A percentile compares a stretch with the other conserved stretches of the same genome.
Conservation (phyloP, 2,113 vertebrate species). For the Austrofundulus limnaeus region DNA sequence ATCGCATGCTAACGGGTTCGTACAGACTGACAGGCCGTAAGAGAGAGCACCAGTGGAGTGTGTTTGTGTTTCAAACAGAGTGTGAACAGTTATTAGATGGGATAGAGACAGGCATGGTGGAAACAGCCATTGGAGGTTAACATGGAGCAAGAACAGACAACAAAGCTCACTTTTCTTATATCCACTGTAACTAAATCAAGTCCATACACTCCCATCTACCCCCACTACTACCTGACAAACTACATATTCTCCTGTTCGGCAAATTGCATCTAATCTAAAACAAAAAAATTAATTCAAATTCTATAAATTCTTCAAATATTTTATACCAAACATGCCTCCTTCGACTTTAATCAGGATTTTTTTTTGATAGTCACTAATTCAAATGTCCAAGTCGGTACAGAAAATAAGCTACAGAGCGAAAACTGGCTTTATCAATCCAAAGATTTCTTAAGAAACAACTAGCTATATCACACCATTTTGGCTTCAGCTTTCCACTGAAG, state of each 20-base stretch:
- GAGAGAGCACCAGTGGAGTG: constrained; percentile 43
- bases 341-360: neutral
- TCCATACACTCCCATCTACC: constrained; percentile 1
- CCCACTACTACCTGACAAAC: constrained; percentile 1
- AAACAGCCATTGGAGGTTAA: constrained; percentile 52
- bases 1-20: constrained; percentile 26
- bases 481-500: too few species aligned
- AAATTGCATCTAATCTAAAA: neutral
- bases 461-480: too few species aligned
- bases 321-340: neutral
- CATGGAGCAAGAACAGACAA: constrained; percentile 45
- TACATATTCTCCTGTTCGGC: constrained; percentile 3
- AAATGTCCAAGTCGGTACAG: too few species aligned
- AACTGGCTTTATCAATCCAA: too few species aligned
- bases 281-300: neutral
- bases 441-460: too few species aligned
- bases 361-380: too few species aligned
- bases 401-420: too few species aligned
- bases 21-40: constrained; percentile 57
- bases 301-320: neutral
- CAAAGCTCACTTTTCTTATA: constrained; percentile 41
- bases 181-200: constrained; percentile 53
- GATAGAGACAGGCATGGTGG: constrained; percentile 51
- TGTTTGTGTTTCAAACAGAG: constrained; percentile 72
- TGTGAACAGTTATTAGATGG: constrained; percentile 69